Evolutionary conservation across 2,888 invertebrate genomes (phyloP).

Genomic region (Eupithecia dodoneata): DNA sequence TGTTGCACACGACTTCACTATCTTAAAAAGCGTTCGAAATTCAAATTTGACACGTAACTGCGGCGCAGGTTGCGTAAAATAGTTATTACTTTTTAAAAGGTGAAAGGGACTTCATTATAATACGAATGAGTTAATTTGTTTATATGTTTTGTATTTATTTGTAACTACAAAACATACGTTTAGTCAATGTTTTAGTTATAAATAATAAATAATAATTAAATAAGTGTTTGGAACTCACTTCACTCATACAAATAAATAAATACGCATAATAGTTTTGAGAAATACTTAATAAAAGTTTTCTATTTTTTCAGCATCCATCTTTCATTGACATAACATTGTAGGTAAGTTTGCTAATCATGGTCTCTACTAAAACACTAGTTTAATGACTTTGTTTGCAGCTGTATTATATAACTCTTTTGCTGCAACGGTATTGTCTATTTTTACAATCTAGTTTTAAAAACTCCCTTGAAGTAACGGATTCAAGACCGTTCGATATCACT

Average conservation of each 20-base stretch:
- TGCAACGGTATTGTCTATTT: not conserved
- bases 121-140: constrained; percentile 54
- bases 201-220: too few species aligned
- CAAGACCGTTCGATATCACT: constrained; percentile 3
- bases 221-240: too few species aligned
- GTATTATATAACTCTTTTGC: not conserved
- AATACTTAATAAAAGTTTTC: too few species aligned
- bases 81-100: not conserved
- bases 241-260: too few species aligned
- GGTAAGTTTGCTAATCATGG: not conserved
- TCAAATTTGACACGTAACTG: constrained; percentile 6
- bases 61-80: not conserved
- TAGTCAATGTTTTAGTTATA: too few species aligned
- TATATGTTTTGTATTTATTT: constrained; percentile 39
- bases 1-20: constrained; percentile 12
- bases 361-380: constrained; percentile 57
- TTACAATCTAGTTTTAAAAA: not conserved
- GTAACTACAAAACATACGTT: too few species aligned
- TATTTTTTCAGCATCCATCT: too few species aligned
- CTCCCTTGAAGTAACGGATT: not conserved
- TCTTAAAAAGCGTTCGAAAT: constrained; percentile 13
- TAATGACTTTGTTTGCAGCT: constrained; percentile 62
- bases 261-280: too few species aligned
- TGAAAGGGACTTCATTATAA: constrained; percentile 1
- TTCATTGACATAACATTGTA: not conserved